Percentiles rank a stretch among this genome's conserved stretches.
Evolutionary conservation across 2,888 invertebrate species (phyloP).

Genomic region (Polydesmus complanatus): DNA sequence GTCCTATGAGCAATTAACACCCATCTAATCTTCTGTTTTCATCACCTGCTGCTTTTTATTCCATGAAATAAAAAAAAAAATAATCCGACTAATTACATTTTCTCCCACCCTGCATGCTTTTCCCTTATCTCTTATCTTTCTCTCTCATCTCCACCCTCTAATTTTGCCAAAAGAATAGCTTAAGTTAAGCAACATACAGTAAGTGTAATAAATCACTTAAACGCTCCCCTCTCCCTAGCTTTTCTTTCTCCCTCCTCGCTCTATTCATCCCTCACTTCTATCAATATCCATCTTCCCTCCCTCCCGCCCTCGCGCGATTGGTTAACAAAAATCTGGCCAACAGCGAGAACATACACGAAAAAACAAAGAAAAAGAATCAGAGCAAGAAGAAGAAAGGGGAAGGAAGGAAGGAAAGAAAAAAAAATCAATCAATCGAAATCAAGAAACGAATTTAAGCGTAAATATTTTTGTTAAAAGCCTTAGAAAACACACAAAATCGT

Average conservation of each 20-base stretch:
- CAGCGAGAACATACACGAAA: neutral
- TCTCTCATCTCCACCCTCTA: too few relatives aligned
- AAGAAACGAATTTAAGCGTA: neutral
- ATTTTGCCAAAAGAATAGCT: too few relatives aligned
- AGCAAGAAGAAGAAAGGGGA: neutral
- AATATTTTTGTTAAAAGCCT: too few relatives aligned
- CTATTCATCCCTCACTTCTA: too few relatives aligned
- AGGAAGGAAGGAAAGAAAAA: too few relatives aligned
- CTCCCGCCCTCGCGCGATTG: too few relatives aligned
- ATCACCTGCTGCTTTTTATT: neutral
- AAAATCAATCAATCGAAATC: neutral
- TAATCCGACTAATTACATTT: neutral
- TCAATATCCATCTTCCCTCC: too few relatives aligned
- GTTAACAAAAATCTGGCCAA: too few relatives aligned
- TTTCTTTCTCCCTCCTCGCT: neutral
- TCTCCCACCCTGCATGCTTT: neutral
- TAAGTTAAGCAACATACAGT: neutral
- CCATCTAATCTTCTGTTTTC: neutral
- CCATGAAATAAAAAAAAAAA: neutral
- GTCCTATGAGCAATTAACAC: neutral
- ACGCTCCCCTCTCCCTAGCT: neutral
- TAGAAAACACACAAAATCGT: too few relatives aligned
- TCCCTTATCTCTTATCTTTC: neutral
- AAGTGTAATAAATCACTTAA: neutral
- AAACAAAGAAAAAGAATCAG: neutral